A percentile compares a stretch with the other conserved stretches of the same genome.
phyloP scores from a whole-genome alignment of 2,113 vertebrate genomes.

The Monarcha castaneiventris region DNA sequence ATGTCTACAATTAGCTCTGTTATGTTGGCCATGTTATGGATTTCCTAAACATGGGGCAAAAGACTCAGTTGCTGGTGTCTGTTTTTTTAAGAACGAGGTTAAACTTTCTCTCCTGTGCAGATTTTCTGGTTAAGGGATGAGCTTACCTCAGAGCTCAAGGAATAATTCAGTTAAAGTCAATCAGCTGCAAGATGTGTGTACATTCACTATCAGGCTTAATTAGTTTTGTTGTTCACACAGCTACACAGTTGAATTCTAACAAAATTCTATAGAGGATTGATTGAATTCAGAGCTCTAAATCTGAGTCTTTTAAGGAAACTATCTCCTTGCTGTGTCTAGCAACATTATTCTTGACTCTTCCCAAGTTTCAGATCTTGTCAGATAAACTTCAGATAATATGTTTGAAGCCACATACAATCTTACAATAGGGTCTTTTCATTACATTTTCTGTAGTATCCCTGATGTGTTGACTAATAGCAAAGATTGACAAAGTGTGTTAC shows the following conservation, averaged over 20 bases:
- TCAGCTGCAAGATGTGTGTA: neutral
- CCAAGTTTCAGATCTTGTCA: neutral
- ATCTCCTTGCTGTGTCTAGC: neutral
- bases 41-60: neutral
- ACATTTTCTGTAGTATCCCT: neutral
- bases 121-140: neutral
- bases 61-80: neutral
- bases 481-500: neutral
- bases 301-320: neutral
- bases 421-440: neutral
- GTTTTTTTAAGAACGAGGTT: neutral
- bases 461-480: constrained; percentile 9
- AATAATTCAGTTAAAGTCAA: constrained; percentile 28
- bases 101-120: neutral
- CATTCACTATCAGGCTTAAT: neutral
- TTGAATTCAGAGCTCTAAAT: constrained; percentile 20
- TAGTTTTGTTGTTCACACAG: constrained; percentile 34
- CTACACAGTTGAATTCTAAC: constrained; percentile 2
- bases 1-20: neutral
- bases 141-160: neutral
- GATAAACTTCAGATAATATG: neutral
- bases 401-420: neutral
- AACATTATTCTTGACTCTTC: neutral
- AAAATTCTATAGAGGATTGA: constrained; percentile 16
- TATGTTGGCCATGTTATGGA: neutral